phyloP scores from a whole-genome alignment of 2,113 vertebrate genomes.

The Dromaius novaehollandiae region DNA sequence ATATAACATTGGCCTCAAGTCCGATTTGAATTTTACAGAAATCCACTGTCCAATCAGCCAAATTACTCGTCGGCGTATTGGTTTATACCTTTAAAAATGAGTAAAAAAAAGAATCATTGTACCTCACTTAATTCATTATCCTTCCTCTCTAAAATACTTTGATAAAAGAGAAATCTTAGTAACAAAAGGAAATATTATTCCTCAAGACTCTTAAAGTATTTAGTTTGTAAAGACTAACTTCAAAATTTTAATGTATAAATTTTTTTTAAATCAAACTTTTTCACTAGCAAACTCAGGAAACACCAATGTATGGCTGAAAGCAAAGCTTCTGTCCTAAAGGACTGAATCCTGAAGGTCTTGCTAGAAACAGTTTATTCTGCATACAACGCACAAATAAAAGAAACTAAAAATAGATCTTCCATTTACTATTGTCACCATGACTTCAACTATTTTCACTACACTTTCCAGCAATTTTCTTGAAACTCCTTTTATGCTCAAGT shows the following conservation, averaged over 20 bases:
- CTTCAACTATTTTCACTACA: not conserved
- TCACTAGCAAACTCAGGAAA: not conserved
- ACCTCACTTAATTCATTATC: not conserved
- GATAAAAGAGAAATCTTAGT: not conserved
- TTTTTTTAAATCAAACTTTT: not conserved
- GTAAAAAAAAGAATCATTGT: not conserved
- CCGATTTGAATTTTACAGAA: conserved; percentile 96
- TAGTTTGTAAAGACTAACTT: not conserved
- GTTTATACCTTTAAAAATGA: conserved; percentile 85
- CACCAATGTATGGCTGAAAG: not conserved
- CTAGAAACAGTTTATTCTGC: not conserved
- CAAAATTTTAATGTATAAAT: not conserved
- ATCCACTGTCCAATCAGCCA: conserved; percentile 99
- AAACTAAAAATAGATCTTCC: not conserved
- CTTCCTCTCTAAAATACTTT: not conserved
- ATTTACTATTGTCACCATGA: not conserved
- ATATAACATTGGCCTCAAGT: conserved; percentile 93
- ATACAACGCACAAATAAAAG: not conserved
- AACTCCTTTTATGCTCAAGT: not conserved
- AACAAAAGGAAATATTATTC: not conserved
- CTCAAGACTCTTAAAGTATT: not conserved
- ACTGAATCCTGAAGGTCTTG: not conserved
- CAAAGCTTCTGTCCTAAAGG: not conserved
- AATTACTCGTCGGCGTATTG: conserved; percentile 93
- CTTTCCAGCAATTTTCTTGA: not conserved